Evolutionary conservation across 2,113 vertebrate genomes (phyloP).

Genomic region (Lamprologus sp.): DNA sequence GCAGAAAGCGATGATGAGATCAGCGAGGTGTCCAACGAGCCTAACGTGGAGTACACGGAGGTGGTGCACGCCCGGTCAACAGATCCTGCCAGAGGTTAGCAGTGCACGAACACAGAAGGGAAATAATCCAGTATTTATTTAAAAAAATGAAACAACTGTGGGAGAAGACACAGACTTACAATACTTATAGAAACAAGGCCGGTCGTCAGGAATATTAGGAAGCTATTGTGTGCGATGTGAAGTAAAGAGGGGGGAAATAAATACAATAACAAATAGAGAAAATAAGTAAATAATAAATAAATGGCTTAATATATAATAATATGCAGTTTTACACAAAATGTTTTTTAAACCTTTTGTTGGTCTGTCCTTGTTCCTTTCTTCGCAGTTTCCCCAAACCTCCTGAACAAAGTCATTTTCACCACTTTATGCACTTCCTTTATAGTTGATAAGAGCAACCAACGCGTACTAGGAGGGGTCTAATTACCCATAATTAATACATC

Average conservation of each 20-base stretch:
- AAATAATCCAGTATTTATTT: neutral
- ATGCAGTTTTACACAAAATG: neutral
- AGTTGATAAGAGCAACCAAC: slow-evolving; percentile 34
- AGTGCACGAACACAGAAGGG: neutral
- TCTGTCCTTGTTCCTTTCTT: neutral
- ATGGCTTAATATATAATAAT: neutral
- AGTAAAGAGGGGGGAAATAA: neutral
- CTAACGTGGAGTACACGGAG: slow-evolving; percentile 71
- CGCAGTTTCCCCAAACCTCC: neutral
- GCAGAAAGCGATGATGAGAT: slow-evolving; percentile 42
- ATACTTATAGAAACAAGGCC: neutral
- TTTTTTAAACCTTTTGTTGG: neutral
- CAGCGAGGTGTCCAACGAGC: slow-evolving; percentile 40
- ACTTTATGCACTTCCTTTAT: slow-evolving; percentile 11
- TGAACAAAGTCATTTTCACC: neutral
- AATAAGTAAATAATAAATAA: neutral
- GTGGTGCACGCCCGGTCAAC: slow-evolving; percentile 60
- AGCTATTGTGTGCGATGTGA: neutral
- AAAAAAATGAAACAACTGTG: fast-evolving
- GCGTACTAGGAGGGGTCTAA: slow-evolving; percentile 64
- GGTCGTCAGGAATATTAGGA: neutral
- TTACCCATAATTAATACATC: slow-evolving; percentile 50
- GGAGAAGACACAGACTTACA: neutral
- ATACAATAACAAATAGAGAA: neutral
- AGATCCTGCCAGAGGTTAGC: slow-evolving; percentile 52